Conservation (phyloP, 2,888 invertebrate genomes). For the Antheraea yamamai region DNA sequence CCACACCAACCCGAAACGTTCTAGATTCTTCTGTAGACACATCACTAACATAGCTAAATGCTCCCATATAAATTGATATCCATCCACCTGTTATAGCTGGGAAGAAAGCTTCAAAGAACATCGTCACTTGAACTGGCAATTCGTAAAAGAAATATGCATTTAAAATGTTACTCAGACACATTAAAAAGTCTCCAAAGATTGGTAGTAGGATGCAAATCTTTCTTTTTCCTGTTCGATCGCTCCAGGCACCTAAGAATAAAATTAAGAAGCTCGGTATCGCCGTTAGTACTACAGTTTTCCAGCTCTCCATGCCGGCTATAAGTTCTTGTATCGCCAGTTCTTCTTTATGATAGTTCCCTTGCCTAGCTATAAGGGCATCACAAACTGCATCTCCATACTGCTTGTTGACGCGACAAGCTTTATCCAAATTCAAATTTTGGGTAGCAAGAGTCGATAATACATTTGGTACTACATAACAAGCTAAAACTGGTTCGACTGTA, state of each 20-base stretch:
- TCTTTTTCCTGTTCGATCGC: slow-evolving; percentile 79
- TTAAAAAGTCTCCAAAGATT: slow-evolving; percentile 76
- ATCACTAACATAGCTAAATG: slow-evolving; percentile 83
- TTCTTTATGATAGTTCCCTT: slow-evolving; percentile 84
- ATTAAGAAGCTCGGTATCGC: slow-evolving; percentile 79
- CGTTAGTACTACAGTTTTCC: slow-evolving; percentile 80
- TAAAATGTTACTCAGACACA: slow-evolving; percentile 73
- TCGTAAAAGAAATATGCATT: slow-evolving; percentile 80
- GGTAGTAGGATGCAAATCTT: slow-evolving; percentile 82
- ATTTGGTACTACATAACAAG: slow-evolving; percentile 84
- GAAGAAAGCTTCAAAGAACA: slow-evolving; percentile 77
- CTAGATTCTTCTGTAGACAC: slow-evolving; percentile 78
- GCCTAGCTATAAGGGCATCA: slow-evolving; percentile 86
- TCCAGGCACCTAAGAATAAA: slow-evolving; percentile 83
- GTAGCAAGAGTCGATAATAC: slow-evolving; percentile 87
- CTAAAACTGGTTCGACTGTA: slow-evolving; percentile 85
- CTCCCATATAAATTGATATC: slow-evolving; percentile 80
- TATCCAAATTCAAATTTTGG: slow-evolving; percentile 91
- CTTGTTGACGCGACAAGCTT: slow-evolving; percentile 91
- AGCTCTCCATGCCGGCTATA: slow-evolving; percentile 78
- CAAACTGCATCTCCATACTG: slow-evolving; percentile 86
- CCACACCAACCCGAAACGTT: slow-evolving; percentile 83
- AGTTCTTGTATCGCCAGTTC: slow-evolving; percentile 83
- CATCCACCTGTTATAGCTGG: slow-evolving; percentile 80
- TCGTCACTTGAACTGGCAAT: slow-evolving; percentile 76